Base-by-base conservation (phyloP, 2,888 invertebrate species). In the Ochropleura plecta region DNA sequence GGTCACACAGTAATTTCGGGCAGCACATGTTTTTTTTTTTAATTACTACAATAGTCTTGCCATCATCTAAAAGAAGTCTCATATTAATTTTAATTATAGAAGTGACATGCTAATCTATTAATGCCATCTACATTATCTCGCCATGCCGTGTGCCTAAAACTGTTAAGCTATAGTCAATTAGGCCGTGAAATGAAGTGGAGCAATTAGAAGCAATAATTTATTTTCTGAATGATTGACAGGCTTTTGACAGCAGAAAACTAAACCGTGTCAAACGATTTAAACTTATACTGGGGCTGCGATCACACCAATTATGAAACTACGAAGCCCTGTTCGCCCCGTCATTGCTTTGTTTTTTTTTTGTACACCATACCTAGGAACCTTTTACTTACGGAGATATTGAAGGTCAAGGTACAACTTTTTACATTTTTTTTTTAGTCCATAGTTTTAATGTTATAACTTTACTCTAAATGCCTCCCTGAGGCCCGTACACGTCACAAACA, bases 31-130 rank as follows among this genome's bases (percentile, higher is more conserved):
- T 10, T 18, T 20, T 55, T 16, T 55, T 44, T 57, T 44, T 42
- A n/a, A 44, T 44, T 62, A 44, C 44, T 12, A n/a, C 12, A 44
- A 7, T n/a, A 12, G n/a, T n/a, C 44, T 55, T 1, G 42, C 20
- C 51, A 20, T 53, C 42, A 53, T 18, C 40, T 42, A 0, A 44
- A 62, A n/a, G 12, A 44, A 44, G n/a, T n/a, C 7, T 62, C n/a
- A 7, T 44, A 62, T n/a, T 62, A n/a, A 65, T 65, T 14, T 67
- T 67, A 53, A 49, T 42, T 46, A n/a, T 4, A 46, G 64, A 76
- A 72, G 5, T 44, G 10, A 14, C 48, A 70, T 18, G 20, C 5
- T 12, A 51, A 71, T 71, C 10, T 71, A 71, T 30, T 60, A 9
- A 60, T 46, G 30, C 40, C 62, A 42, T 48, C 48, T 40, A 9